Evolutionary conservation across 2,797 vertebrate species (phyloP).

Genomic region (Girardinus metallicus): DNA sequence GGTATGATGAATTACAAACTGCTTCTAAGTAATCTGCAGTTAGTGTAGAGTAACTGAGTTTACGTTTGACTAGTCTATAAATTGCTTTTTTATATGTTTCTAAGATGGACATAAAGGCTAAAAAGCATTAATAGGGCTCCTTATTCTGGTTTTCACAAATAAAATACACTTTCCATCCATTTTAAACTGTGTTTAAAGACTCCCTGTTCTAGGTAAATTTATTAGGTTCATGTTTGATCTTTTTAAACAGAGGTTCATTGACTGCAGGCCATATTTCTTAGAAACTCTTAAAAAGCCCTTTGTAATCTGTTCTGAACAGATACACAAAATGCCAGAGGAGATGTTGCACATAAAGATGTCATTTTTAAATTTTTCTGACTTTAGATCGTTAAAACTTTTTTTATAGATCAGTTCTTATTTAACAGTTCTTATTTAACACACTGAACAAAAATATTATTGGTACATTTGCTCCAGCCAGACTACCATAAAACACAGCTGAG

Average conservation of each 20-base stretch:
- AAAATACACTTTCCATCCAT: not conserved
- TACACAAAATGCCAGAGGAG: not conserved
- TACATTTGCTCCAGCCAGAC: not conserved
- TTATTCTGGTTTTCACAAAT: not conserved
- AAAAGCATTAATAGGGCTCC: not conserved
- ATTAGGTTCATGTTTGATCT: not conserved
- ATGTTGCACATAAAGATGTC: not conserved
- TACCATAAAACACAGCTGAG: not conserved
- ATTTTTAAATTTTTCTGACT: not conserved
- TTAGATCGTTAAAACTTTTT: not conserved
- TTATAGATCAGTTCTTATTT: not conserved
- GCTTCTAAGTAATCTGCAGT: not conserved
- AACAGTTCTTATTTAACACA: not conserved
- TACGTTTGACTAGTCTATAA: not conserved
- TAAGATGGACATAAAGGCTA: not conserved
- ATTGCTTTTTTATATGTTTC: not conserved
- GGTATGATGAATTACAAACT: not conserved
- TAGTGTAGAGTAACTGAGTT: not conserved
- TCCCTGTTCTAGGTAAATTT: not conserved
- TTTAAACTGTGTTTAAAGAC: not conserved
- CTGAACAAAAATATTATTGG: not conserved
- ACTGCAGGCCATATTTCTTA: slow-evolving; percentile 1
- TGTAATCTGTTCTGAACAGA: not conserved
- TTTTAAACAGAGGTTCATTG: not conserved
- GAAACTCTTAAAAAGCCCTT: not conserved